phyloP scores from a whole-genome alignment of 1,140 invertebrate genomes.

The Drosophila tsacasi region DNA sequence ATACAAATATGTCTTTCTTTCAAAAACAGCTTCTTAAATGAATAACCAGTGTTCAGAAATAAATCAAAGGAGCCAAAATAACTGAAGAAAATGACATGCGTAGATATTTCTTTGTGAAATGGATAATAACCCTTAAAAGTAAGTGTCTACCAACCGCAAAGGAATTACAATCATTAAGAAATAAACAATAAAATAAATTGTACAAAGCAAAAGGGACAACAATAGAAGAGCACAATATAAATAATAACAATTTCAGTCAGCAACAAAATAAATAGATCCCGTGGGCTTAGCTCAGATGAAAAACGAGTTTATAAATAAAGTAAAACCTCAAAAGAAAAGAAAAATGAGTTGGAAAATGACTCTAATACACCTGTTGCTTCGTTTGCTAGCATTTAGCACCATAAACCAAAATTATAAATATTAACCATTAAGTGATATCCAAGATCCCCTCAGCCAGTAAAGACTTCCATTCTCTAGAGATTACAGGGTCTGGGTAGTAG shows the following conservation, averaged over 20 bases:
- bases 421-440: neutral
- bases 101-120: too few relatives aligned
- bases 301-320: neutral
- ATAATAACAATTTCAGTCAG: neutral
- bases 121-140: neutral
- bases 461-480: neutral
- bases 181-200: neutral
- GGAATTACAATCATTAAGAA: neutral
- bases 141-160: neutral
- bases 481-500: slow-evolving; percentile 15
- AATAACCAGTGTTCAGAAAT: neutral
- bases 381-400: neutral
- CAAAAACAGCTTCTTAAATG: neutral
- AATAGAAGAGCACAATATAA: neutral
- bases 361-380: slow-evolving; percentile 1
- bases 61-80: neutral
- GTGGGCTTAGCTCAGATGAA: neutral
- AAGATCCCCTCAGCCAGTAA: neutral
- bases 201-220: neutral
- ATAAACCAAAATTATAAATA: neutral
- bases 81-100: neutral
- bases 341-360: neutral
- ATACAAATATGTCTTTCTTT: neutral
- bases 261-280: neutral
- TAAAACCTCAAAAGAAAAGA: neutral